phyloP scores from a whole-genome alignment of 2,113 vertebrate genomes.

The Corvus hawaiiensis region DNA sequence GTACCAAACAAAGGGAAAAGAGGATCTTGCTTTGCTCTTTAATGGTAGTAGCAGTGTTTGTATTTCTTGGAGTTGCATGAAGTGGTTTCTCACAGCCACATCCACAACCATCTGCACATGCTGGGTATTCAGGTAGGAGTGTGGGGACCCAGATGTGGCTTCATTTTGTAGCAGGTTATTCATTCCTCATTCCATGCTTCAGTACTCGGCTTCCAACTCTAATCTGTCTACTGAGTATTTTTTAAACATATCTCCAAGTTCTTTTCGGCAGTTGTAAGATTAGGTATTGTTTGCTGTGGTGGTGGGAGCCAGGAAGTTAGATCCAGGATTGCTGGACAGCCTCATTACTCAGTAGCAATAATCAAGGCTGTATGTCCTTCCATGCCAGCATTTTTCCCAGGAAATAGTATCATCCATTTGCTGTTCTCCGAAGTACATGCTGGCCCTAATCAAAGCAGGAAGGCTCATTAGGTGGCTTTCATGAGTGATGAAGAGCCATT shows the following conservation, averaged over 20 bases:
- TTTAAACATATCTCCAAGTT: neutral
- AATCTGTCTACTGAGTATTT: neutral
- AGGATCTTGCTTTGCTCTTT: neutral
- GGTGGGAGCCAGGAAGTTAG: conserved; percentile 10
- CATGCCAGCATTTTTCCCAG: conserved; percentile 46
- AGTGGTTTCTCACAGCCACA: neutral
- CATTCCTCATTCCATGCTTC: neutral
- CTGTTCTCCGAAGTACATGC: conserved; percentile 21
- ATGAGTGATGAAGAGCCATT: conserved; percentile 54
- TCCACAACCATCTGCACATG: neutral
- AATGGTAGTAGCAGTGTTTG: neutral
- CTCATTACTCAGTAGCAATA: conserved; percentile 38
- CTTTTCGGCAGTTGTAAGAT: neutral
- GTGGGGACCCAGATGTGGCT: neutral
- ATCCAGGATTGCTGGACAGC: conserved; percentile 22
- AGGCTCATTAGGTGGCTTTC: conserved; percentile 60
- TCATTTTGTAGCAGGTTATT: neutral
- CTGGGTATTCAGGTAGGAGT: neutral
- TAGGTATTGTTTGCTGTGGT: conserved; percentile 13
- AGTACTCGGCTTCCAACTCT: neutral
- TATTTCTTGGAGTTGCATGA: neutral
- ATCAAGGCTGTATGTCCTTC: conserved; percentile 49
- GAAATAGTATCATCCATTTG: conserved; percentile 66
- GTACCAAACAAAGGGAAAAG: neutral
- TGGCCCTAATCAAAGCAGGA: conserved; percentile 48